Base-by-base conservation (phyloP, 1,140 invertebrate species). In the Eubasilissa regina region DNA sequence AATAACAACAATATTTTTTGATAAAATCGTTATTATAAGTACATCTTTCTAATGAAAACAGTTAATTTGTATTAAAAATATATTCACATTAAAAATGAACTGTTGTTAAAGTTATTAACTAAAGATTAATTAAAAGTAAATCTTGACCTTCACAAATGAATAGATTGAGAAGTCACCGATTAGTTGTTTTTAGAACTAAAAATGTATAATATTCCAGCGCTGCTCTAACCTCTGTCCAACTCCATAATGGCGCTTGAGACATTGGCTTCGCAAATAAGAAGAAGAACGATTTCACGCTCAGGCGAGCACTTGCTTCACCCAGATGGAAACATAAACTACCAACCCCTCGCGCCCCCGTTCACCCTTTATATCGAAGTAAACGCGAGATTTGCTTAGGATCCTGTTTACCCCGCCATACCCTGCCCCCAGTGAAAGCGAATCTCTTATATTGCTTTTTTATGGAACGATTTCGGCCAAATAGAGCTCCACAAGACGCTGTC, bases 241-340 rank as follows among this genome's bases (percentile, higher is more conserved):
- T 66, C 55, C 60, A 47, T 44, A 73, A 79, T 76, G 75, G 68
- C 77, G 78, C 73, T 79, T 58, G 75, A 77, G 80, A 82, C 78
- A 82, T 82, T 82, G 79, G 77, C 77, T 77, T 79, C 60, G 77
- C 77, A 82, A 82, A 82, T 82, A 82, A 53, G 74, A 51, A 66
- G 55, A 74, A 73, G 51, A 78, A 21, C 80, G 80, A 82, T 82
- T 82, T 82, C 78, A 79, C 80, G 80, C 80, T 66, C 80, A 25
- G 78, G 51, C 77, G 75, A 76, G 78, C 72, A 56, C 51, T 68
- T 70, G 44, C 76, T 56, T 62, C 58, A 72, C 74, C 68, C 73
- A 58, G 66, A 51, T 79, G 44, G 77, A 53, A 62, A 72, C 77
- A 72, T 70, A 45, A 70, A 70, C 66, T 48, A 70, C 43, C 48